Base-by-base conservation (phyloP, 1,140 invertebrate genomes). In the Choristoneura fumiferana region DNA sequence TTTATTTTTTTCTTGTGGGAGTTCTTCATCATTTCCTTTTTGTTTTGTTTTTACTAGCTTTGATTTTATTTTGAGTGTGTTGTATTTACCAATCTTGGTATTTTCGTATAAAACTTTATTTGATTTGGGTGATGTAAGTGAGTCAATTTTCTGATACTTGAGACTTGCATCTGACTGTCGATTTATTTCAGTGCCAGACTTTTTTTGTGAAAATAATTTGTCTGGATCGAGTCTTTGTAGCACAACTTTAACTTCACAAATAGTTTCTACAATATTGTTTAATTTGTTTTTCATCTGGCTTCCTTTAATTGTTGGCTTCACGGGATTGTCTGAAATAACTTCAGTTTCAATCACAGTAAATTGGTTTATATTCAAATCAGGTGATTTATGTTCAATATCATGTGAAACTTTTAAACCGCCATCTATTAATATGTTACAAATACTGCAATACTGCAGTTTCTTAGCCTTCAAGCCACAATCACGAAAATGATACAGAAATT, bases 371-470 rank as follows among this genome's bases (percentile, higher is more conserved):
- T 45, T 29, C 8, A 57, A 38, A 40, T 62, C 60, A 22, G 60
- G 58, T n/a, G 39, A 14, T 49, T 40, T 56, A 60, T 79, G 78
- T 8, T 65, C 43, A 34, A 54, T 8, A 15, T 71, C 53, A 58
- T 83, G 80, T 9, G 13, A 54, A 15, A 45, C 40, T 54, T 62
- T 60, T 13, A 69, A 53, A 56, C 54, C 62, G 36, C 34, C 53
- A 39, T 78, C 69, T 29, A 84, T 58, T 22, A 73, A 60, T 58
- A 77, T 73, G 57, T 77, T 62, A 68, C 81, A 84, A 45, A 57
- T n/a, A 39, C 63, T 70, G 63, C 81, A 84, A 57, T 76, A 64
- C 2, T 40, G 29, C 33, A 63, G 69, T 14, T 69, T 15, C 33
- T 61, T 29, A 29, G 61, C 18, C 55, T 62, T 35, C 9, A 36